These are phyloP conservation scores for Anolis carolinensis DNA, from an alignment of 2,113 vertebrate species.

Conservation along the genomic window DNA sequence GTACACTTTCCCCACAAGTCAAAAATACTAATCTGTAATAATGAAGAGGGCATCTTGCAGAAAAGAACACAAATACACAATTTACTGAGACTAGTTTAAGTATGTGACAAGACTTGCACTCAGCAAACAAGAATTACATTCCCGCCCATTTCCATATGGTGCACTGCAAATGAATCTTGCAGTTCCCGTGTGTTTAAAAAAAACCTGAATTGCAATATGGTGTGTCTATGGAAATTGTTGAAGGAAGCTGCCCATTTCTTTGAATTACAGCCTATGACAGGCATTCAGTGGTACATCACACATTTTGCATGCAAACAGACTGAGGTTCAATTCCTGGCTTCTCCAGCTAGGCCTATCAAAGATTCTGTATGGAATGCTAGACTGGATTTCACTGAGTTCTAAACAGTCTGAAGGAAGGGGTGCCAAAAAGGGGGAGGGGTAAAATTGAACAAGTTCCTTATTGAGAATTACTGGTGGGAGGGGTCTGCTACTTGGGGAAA, in stretches of 20 bases:
- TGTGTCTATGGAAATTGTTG: not conserved
- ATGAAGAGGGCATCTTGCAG: conserved; percentile 9
- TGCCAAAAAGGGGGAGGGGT: too few relatives aligned
- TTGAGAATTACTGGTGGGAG: not conserved
- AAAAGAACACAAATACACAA: not conserved
- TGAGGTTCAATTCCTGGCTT: not conserved
- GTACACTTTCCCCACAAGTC: not conserved
- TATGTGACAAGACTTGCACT: not conserved
- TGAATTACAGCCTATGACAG: not conserved
- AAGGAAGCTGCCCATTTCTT: not conserved
- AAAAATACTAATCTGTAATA: conserved; percentile 21
- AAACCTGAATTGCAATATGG: not conserved
- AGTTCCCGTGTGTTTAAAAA: not conserved
- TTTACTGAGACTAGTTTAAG: not conserved
- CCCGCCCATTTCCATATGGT: not conserved
- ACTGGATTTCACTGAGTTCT: not conserved
- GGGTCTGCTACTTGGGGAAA: too few relatives aligned
- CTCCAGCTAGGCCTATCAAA: not conserved
- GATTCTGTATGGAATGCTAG: not conserved
- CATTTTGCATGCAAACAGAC: not conserved
- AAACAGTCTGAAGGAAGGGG: not conserved
- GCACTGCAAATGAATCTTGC: not conserved
- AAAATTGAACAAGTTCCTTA: not conserved
- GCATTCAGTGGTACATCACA: not conserved
- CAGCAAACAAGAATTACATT: not conserved